Percentiles rank a stretch among this genome's conserved stretches.
phyloP scores from a whole-genome alignment of 2,888 invertebrate genomes.

The Xestoiulus laeticollis region DNA sequence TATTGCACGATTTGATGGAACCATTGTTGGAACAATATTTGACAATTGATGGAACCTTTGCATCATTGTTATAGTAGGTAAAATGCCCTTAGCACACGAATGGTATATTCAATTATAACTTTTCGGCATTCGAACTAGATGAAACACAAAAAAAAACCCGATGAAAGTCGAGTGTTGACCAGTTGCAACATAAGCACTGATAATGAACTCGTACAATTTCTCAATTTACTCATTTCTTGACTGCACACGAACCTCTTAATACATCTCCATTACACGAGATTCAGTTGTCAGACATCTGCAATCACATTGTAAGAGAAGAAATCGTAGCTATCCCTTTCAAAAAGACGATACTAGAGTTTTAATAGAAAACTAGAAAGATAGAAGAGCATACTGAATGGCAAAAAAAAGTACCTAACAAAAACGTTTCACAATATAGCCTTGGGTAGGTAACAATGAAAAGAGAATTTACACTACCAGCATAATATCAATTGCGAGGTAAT shows the following conservation, averaged over 20 bases:
- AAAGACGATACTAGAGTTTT: background rate
- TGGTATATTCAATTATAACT: background rate
- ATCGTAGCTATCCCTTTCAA: background rate
- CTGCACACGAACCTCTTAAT: background rate
- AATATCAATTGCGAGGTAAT: constrained; percentile 10
- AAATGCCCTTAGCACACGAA: background rate
- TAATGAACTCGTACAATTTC: background rate
- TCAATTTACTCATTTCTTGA: background rate
- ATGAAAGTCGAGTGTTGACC: background rate
- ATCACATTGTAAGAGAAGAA: background rate
- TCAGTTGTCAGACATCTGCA: constrained; percentile 17
- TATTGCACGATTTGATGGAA: too few relatives aligned
- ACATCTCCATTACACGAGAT: background rate
- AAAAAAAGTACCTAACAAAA: background rate
- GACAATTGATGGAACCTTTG: too few relatives aligned
- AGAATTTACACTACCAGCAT: background rate
- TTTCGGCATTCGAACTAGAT: background rate
- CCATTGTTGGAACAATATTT: background rate
- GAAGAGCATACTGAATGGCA: background rate
- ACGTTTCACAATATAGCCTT: background rate
- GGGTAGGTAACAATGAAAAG: background rate
- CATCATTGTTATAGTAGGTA: background rate
- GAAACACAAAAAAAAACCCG: background rate
- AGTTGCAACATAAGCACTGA: background rate
- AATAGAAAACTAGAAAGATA: background rate